Evolutionary conservation across 1,140 invertebrate species (phyloP).

Genomic region (Drosophila busckii): DNA sequence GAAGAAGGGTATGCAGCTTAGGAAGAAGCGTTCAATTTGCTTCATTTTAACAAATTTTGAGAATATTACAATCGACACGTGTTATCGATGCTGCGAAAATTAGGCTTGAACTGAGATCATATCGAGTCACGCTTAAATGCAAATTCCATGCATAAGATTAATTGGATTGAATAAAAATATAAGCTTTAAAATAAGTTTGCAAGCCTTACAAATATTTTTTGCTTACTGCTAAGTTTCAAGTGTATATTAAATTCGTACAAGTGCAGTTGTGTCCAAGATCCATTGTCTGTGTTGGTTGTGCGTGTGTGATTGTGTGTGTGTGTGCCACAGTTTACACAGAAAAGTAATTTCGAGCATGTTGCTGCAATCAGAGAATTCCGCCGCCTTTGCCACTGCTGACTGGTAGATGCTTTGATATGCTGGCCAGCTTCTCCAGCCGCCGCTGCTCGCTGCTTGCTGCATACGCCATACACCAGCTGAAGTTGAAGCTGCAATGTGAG

Average conservation of each 20-base stretch:
- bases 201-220: too few species aligned
- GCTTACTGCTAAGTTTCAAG: too few species aligned
- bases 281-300: conserved; percentile 21
- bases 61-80: too few species aligned
- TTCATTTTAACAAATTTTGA: too few species aligned
- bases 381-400: conserved; percentile 41
- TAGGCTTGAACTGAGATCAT: too few species aligned
- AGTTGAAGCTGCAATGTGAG: not conserved
- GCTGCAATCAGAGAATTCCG: conserved; percentile 63
- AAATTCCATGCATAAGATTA: too few species aligned
- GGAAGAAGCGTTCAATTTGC: not conserved
- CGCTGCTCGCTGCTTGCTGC: conserved; percentile 19
- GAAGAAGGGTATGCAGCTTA: conserved; percentile 33
- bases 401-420: conserved; percentile 64
- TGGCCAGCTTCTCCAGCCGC: conserved; percentile 23
- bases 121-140: too few species aligned
- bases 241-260: too few species aligned
- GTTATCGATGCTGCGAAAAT: too few species aligned
- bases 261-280: too few species aligned
- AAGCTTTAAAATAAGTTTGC: too few species aligned
- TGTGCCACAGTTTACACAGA: conserved; percentile 62
- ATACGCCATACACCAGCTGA: not conserved
- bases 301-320: conserved; percentile 21
- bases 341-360: conserved; percentile 74
- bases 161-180: too few species aligned